These are phyloP conservation scores for Scaeva pyrastri DNA, from an alignment of 2,888 invertebrate species.

Conservation along the genomic window DNA sequence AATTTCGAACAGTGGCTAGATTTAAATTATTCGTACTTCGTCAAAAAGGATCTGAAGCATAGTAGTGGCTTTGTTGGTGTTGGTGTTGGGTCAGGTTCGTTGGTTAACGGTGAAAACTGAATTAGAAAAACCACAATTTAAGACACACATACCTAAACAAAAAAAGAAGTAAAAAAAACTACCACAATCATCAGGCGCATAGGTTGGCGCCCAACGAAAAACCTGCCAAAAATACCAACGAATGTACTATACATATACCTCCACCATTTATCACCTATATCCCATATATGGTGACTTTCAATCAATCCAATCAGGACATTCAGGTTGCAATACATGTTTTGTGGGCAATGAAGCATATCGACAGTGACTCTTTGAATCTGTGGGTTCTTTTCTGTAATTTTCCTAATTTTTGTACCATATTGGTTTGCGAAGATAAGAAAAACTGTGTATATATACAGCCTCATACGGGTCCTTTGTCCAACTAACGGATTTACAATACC, in stretches of 20 bases:
- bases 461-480: constrained; percentile 40
- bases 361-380: constrained; percentile 5
- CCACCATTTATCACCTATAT: constrained; percentile 43
- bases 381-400: constrained; percentile 29
- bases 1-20: constrained; percentile 61
- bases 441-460: neutral
- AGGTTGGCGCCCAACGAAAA: constrained; percentile 39
- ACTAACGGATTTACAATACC: constrained; percentile 45
- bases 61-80: neutral
- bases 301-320: constrained; percentile 62
- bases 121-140: constrained; percentile 12
- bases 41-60: constrained; percentile 18
- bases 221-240: constrained; percentile 6
- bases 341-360: neutral
- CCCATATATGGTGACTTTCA: constrained; percentile 48
- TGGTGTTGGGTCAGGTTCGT: no score
- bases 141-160: neutral
- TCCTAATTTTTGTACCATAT: constrained; percentile 35
- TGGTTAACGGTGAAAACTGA: constrained; percentile 4
- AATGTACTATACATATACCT: no score
- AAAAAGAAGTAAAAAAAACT: neutral
- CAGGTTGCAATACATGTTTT: neutral
- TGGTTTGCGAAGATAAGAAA: constrained; percentile 2
- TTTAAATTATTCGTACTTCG: constrained; percentile 71
- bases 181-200: constrained; percentile 4